Base-by-base conservation (phyloP, 2,113 vertebrate species). In the Probosciger aterrimus region DNA sequence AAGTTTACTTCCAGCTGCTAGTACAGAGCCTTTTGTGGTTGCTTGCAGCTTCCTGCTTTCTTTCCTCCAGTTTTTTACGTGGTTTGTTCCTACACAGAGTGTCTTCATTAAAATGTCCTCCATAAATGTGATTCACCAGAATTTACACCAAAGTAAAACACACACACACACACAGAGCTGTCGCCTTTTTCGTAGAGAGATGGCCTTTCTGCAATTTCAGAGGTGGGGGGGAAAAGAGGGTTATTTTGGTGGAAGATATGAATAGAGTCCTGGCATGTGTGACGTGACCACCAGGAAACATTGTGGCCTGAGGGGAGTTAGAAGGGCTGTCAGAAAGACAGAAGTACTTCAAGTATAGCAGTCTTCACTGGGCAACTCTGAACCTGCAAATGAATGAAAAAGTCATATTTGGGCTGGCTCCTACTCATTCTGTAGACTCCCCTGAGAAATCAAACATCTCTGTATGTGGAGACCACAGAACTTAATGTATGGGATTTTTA, bases 401-500 rank as follows among this genome's bases (percentile, higher is more conserved):
- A 68, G 16, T 52, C 4, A 44, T 57, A 74, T 73, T 35, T 80
- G n/a, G 11, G 22, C 14, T 91, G 82, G 7, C 6, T 82, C 5
- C 41, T 43, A 65, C 9, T 41, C 9, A 39, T 92, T 91, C 60
- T 71, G 15, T 31, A 41, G 55, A 64, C 13, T 92, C 5, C 25
- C 49, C 35, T 65, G 63, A 52, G 30, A 85, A 91, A 79, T 18
- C 19, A 73, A 79, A 50, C 11, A 52, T 20, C 17, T 69, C 14
- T 28, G 3, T 30, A 47, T 49, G 14, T 43, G 47, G 25, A 82
- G 14, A 79, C 31, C n/a, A 76, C 6, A 44, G n/a, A 85, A 82
- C 2, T 30, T 62, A 28, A 55, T 1, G 1, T n/a, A 4, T 23
- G 18, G 10, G 19, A 0, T 5, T 83, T 82, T 80, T 37, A 9